Percentiles rank a stretch among this genome's conserved stretches.
These are phyloP conservation scores for Vimba vimba DNA, from an alignment of 2,113 vertebrate genomes.

Conservation along the genomic window DNA sequence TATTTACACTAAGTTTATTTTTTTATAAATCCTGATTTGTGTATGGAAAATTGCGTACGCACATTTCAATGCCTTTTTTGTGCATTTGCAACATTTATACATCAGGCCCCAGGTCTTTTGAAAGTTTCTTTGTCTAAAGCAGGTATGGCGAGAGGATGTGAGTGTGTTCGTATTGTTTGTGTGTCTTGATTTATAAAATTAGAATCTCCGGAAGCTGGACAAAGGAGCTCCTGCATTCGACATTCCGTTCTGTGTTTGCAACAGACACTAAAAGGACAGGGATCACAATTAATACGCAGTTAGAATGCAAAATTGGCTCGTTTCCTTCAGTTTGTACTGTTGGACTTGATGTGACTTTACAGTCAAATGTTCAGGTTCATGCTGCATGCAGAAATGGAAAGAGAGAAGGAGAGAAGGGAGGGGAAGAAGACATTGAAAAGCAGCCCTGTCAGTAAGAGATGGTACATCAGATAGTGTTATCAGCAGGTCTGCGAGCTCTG, in stretches of 20 bases:
- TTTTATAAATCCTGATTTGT: too few relatives aligned
- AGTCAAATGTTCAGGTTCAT: constrained; percentile 2
- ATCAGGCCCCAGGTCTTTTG: neutral
- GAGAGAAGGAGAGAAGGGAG: constrained; percentile 36
- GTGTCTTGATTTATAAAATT: constrained; percentile 64
- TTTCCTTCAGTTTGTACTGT: neutral
- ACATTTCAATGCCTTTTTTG: too few relatives aligned
- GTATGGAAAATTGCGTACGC: too few relatives aligned
- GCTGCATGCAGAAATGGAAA: constrained; percentile 46
- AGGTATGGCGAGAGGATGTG: constrained; percentile 33
- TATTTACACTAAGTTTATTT: too few relatives aligned
- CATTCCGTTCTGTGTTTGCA: constrained; percentile 56
- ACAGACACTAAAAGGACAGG: constrained; percentile 36
- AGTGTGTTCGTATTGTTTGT: constrained; percentile 41
- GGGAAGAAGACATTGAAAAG: constrained; percentile 42
- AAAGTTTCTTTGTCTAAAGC: constrained; percentile 46
- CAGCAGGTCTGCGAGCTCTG: constrained; percentile 45
- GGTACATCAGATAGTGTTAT: constrained; percentile 72
- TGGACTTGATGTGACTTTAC: neutral
- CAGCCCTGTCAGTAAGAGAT: constrained; percentile 59
- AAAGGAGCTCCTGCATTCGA: constrained; percentile 62
- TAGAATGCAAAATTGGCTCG: neutral
- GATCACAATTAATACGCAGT: constrained; percentile 8
- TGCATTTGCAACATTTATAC: neutral
- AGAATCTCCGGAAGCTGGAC: constrained; percentile 66